phyloP scores from a whole-genome alignment of 2,888 invertebrate genomes.

The Junonia oenone region DNA sequence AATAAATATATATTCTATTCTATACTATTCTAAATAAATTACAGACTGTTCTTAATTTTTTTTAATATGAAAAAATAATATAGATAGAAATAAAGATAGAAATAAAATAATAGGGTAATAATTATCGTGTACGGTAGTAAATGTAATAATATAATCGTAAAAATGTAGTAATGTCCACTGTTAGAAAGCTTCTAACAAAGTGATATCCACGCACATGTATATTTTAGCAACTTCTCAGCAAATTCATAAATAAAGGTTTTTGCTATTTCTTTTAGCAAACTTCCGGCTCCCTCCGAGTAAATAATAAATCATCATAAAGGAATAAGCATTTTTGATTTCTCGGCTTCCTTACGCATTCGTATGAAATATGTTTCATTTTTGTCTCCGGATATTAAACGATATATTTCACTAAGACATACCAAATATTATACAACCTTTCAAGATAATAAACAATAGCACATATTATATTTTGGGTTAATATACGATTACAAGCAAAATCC shows the following conservation, averaged over 20 bases:
- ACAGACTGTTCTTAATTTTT: too few relatives aligned
- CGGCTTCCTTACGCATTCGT: slow-evolving; percentile 10
- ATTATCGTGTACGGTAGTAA: too few relatives aligned
- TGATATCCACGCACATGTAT: not conserved
- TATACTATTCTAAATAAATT: too few relatives aligned
- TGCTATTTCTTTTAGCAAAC: not conserved
- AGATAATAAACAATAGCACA: not conserved
- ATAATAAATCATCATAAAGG: slow-evolving; percentile 12
- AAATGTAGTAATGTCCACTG: too few relatives aligned
- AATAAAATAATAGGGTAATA: too few relatives aligned
- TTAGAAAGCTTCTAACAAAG: too few relatives aligned
- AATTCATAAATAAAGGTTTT: not conserved
- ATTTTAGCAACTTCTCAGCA: not conserved
- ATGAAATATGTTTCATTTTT: slow-evolving; percentile 19
- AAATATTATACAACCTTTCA: slow-evolving; percentile 14
- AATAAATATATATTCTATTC: too few relatives aligned
- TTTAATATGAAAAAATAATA: too few relatives aligned
- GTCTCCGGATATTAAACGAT: slow-evolving; percentile 24
- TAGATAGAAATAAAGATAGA: too few relatives aligned
- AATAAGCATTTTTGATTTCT: slow-evolving; percentile 15
- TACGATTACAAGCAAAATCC: not conserved
- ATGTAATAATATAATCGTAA: too few relatives aligned
- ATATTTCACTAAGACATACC: slow-evolving; percentile 20
- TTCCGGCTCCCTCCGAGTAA: not conserved
- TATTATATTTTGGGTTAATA: not conserved